Evolutionary conservation across 2,888 invertebrate genomes (phyloP).

Genomic region (Athripsodes cinereus): DNA sequence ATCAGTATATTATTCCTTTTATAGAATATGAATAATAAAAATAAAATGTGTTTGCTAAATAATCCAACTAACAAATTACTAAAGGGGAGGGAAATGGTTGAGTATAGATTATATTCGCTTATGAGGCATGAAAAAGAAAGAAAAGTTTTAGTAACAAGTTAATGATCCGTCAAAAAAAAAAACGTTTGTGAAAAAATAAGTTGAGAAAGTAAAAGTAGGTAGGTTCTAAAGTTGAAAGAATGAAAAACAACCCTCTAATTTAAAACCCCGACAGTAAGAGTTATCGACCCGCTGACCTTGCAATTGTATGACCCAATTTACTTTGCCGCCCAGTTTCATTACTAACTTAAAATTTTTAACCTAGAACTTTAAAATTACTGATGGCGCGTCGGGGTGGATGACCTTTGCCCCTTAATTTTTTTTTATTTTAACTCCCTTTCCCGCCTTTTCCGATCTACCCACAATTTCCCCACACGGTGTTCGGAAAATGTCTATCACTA

Average conservation of each 20-base stretch:
- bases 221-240: constrained; percentile 7
- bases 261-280: not conserved
- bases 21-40: no score
- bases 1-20: no score
- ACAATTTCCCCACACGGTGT: constrained; percentile 8
- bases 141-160: no score
- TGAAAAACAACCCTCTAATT: constrained; percentile 17
- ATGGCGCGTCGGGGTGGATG: constrained; percentile 18
- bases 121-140: no score
- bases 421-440: constrained; percentile 10
- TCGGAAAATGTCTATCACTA: not conserved
- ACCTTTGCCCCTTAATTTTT: constrained; percentile 10
- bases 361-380: constrained; percentile 26
- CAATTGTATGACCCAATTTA: constrained; percentile 25
- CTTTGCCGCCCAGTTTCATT: constrained; percentile 26
- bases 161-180: no score
- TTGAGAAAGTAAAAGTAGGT: no score
- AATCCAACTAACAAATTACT: no score
- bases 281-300: constrained; percentile 27
- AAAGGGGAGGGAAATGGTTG: no score
- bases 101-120: no score
- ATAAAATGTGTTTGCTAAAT: no score
- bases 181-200: no score
- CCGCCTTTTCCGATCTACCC: constrained; percentile 9
- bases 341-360: constrained; percentile 27